Percentiles rank a stretch among this genome's conserved stretches.
Conservation (phyloP, 2,113 vertebrate species). For the Ranitomeya imitator region DNA sequence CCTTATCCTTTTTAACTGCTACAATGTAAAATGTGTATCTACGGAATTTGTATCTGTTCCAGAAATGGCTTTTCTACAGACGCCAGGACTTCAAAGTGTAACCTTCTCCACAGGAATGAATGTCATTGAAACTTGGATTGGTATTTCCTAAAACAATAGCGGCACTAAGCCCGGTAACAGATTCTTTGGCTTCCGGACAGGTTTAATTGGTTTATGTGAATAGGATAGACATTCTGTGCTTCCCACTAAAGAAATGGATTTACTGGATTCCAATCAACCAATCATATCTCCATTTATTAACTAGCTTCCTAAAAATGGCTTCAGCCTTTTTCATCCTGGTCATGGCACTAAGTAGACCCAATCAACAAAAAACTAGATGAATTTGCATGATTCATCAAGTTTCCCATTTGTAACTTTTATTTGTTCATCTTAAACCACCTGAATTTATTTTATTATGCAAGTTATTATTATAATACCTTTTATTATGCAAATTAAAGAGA, state of each 20-base stretch:
- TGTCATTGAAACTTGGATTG: background rate
- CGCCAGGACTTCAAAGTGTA: constrained; percentile 1
- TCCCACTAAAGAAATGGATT: background rate
- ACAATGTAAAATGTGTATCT: constrained; percentile 19
- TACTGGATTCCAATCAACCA: background rate
- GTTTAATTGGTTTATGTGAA: background rate
- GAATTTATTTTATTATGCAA: no score
- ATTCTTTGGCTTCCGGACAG: background rate
- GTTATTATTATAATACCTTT: no score
- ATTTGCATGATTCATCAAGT: background rate
- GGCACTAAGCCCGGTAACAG: background rate
- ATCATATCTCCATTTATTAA: background rate
- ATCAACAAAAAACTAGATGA: background rate
- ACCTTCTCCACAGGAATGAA: constrained; percentile 1
- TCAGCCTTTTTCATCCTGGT: background rate
- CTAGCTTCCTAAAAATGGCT: background rate
- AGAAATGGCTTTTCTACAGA: background rate
- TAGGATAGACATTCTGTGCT: background rate
- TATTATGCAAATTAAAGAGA: no score
- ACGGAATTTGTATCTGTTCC: background rate
- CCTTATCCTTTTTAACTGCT: constrained; percentile 18
- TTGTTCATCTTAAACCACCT: no score
- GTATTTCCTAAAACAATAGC: background rate
- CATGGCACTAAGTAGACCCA: background rate
- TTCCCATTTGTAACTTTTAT: no score